Percentiles rank a stretch among this genome's conserved stretches.
phyloP scores from a whole-genome alignment of 1,140 invertebrate species.

The Oedothorax gibbosus region DNA sequence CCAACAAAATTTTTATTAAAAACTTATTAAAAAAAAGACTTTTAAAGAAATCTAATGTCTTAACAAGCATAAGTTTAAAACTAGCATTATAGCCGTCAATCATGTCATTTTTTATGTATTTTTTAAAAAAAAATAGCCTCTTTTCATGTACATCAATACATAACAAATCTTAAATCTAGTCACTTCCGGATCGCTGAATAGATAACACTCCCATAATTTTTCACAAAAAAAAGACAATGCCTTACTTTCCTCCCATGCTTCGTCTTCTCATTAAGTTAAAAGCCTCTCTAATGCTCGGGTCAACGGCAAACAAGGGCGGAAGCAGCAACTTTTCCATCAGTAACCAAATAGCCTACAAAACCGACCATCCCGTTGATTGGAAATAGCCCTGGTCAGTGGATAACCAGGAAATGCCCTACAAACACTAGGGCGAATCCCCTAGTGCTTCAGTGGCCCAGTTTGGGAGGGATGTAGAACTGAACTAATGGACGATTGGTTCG shows the following conservation, averaged over 20 bases:
- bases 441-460: constrained; percentile 40
- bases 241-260: neutral
- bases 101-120: too few relatives aligned
- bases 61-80: too few relatives aligned
- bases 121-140: too few relatives aligned
- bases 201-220: too few relatives aligned
- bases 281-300: constrained; percentile 5
- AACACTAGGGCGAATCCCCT: constrained; percentile 13
- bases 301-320: neutral
- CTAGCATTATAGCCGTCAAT: too few relatives aligned
- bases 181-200: too few relatives aligned
- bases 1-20: too few relatives aligned
- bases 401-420: constrained; percentile 29
- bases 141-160: too few relatives aligned
- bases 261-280: constrained; percentile 29
- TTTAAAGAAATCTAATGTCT: too few relatives aligned
- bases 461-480: neutral
- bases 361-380: constrained; percentile 16
- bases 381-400: constrained; percentile 2
- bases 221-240: too few relatives aligned
- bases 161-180: too few relatives aligned
- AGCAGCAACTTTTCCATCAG: neutral
- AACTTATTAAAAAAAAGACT: too few relatives aligned
- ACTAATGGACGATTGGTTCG: neutral
- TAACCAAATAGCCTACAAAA: constrained; percentile 44